Base-by-base conservation (phyloP, 2,797 vertebrate genomes). In the Loris lydekkerianus region DNA sequence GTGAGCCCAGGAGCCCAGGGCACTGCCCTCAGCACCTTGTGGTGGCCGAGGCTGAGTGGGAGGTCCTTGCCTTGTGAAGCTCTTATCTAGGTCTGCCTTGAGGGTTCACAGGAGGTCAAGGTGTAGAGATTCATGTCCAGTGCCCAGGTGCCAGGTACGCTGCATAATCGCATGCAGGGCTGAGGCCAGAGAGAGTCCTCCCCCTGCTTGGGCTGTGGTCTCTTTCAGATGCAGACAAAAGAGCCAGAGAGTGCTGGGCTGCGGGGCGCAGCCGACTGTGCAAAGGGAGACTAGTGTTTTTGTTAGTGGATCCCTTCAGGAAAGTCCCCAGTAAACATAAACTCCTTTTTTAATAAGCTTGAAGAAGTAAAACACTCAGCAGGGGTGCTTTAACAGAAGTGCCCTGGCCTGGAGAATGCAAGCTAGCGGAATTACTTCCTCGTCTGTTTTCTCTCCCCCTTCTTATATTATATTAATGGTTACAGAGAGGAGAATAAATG, bases 181-280 rank as follows among this genome's bases (percentile, higher is more conserved):
- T 85, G 83, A 94, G 96, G 92, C 14, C 5, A 37, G 23, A 40
- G 77, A 58, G 1, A n/a, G 21, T 4, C 53, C n/a, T 89, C 4
- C 49, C 89, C 40, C 63, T 60, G 87, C 86, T 92, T 78, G 95
- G 72, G 85, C 86, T 96, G 92, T 97, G 97, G 96, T 96, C 96
- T 94, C 96, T 97, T 98, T 97, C 95, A 96, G 78, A 6, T 69
- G 94, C 70, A 97, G 97, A 97, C 95, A 94, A 97, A 97, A 93
- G 86, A 37, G 15, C 7, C 56, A 96, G 72, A 93, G 92, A 94
- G 83, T 43, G 1, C 40, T 18, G 0, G 60, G 23, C 18, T 70
- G 56, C 8, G 2, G 83, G 85, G 75, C 49, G 56, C 80, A 93
- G 34, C 87, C 43, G 0, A 14, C 80, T 94, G 95, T 0, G 73